These are phyloP conservation scores for Crypturellus undulatus DNA, from an alignment of 2,113 vertebrate species.

Conservation along the genomic window DNA sequence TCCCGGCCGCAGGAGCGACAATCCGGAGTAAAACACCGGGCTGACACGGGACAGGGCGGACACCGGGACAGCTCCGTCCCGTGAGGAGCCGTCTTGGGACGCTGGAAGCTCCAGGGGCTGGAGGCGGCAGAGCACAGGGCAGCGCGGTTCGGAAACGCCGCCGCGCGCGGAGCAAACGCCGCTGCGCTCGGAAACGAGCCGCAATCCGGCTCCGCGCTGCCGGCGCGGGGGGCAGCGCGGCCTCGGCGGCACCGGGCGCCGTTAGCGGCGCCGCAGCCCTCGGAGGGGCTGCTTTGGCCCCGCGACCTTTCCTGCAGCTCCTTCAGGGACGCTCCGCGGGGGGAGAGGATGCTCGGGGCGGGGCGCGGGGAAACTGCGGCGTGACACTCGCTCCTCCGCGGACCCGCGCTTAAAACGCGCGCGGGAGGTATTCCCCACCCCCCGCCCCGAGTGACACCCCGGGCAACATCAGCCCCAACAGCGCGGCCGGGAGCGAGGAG, in stretches of 20 bases:
- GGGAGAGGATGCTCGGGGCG: no score
- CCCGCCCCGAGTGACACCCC: rapidly evolving
- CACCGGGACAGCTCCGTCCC: neutral
- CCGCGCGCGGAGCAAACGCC: no score
- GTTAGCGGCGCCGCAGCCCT: neutral
- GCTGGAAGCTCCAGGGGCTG: neutral
- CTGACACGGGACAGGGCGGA: neutral
- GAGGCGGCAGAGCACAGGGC: rapidly evolving
- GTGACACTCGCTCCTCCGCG: no score
- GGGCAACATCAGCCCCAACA: neutral
- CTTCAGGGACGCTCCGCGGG: no score
- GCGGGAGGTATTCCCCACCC: rapidly evolving
- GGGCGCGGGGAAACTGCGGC: no score
- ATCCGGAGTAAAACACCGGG: neutral
- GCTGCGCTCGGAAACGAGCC: no score
- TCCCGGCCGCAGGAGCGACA: neutral
- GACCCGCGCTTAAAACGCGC: neutral
- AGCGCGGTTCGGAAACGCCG: no score
- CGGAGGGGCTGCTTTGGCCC: neutral
- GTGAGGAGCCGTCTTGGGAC: neutral
- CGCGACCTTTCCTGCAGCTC: neutral
- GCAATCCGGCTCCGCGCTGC: neutral
- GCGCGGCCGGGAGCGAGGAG: no score
- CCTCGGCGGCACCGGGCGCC: no score
- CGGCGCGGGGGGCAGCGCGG: neutral